These are phyloP conservation scores for Papilio helenus DNA, from an alignment of 1,140 invertebrate species.

Conservation along the genomic window DNA sequence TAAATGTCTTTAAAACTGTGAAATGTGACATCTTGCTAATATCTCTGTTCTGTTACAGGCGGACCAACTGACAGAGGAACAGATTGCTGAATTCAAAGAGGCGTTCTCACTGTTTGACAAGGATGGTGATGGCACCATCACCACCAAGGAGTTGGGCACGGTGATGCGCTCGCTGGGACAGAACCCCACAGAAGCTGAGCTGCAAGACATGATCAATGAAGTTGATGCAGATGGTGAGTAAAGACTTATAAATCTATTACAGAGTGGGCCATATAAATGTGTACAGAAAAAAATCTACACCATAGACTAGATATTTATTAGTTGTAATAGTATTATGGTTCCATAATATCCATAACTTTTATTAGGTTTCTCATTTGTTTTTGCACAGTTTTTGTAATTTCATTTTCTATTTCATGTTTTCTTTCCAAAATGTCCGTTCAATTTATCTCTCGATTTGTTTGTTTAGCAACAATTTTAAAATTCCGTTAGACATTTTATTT, in stretches of 20 bases:
- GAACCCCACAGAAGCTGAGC: constrained; percentile 99
- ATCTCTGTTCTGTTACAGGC: constrained; percentile 85
- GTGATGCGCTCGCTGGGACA: constrained; percentile 99
- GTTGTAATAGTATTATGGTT: too few relatives aligned
- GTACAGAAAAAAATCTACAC: neutral
- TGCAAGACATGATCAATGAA: constrained; percentile 99
- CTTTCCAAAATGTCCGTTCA: neutral
- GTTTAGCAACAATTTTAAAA: neutral
- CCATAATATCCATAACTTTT: too few relatives aligned
- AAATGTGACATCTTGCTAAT: neutral
- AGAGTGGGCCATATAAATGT: neutral
- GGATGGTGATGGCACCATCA: constrained; percentile 99
- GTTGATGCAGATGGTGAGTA: constrained; percentile 98
- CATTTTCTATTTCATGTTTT: too few relatives aligned
- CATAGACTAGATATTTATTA: too few relatives aligned
- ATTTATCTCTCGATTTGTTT: neutral
- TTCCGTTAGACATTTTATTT: neutral
- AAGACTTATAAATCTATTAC: neutral
- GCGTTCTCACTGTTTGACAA: constrained; percentile 99
- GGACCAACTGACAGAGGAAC: constrained; percentile 98
- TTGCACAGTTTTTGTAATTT: neutral
- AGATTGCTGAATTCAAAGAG: constrained; percentile 99
- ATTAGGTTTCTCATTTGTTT: too few relatives aligned
- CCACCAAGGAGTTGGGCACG: constrained; percentile 99
- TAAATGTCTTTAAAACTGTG: neutral